These are phyloP conservation scores for Ceraclea dissimilis DNA, from an alignment of 2,888 invertebrate species.

Conservation along the genomic window DNA sequence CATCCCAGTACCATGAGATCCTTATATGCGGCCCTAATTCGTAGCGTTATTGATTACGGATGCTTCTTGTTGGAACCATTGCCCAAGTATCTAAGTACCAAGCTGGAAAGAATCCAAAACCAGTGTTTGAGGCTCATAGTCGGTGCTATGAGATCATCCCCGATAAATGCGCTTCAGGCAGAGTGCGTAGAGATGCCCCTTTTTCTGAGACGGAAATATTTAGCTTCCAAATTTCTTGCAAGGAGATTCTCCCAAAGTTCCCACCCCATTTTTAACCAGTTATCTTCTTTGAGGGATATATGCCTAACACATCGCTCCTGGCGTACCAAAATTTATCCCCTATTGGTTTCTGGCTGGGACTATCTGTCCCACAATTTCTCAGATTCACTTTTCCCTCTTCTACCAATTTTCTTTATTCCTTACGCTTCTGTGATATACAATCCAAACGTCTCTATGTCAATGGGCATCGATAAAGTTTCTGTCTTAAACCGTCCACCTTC, in stretches of 20 bases:
- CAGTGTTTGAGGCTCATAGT: background rate
- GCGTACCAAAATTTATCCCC: background rate
- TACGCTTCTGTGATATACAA: no score
- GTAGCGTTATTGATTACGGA: background rate
- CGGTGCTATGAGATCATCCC: background rate
- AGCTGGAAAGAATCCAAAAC: background rate
- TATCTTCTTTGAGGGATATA: background rate
- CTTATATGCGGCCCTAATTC: background rate
- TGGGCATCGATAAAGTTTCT: no score
- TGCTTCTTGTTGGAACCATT: background rate
- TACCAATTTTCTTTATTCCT: no score
- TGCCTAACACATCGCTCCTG: background rate
- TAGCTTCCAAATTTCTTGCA: background rate
- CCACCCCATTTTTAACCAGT: background rate
- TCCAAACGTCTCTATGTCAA: no score
- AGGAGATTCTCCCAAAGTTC: background rate
- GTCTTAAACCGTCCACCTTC: no score
- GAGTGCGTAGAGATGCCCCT: constrained; percentile 2
- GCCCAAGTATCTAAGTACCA: background rate
- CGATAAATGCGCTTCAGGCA: background rate
- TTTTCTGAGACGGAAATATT: background rate
- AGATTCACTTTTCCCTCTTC: no score
- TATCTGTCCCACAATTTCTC: no score
- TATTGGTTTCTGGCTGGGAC: no score
- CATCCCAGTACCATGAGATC: background rate